Evolutionary conservation across 2,888 invertebrate species (phyloP), one percentile per base, ranked within the genome.

Genomic region (Erebia ligea): DNA sequence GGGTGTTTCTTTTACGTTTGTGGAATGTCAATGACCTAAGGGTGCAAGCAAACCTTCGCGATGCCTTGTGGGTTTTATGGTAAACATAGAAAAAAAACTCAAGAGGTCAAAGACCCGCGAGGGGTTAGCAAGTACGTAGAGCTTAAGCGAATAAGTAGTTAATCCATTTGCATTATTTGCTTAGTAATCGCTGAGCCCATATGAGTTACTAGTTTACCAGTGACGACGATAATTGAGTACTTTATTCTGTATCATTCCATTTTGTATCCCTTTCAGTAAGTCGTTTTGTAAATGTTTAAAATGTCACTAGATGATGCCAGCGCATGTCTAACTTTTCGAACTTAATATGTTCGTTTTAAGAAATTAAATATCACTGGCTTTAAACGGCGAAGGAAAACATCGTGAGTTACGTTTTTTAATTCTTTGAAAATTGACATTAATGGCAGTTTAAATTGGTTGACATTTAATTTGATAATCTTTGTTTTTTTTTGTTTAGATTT

Each of bases 131-230:
- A 64, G 64, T 34, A 15, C 25, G 64, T 50, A 67, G 58, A 69
- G 62, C 63, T 69, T 64, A 71, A 59, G 57, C 70, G 65, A 64
- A 66, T 42, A 68, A 68, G 19, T 42, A 62, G 42, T 61, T 52
- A 61, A 61, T 62, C 48, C 54, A 67, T 57, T 48, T 58, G 67
- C 17, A 10, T 54, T 64, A 17, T 54, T 52, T 64, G 64, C 64
- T 64, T 17, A 64, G 64, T 34, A 48, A 54, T 45, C 25, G 57
- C 19, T 57, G 61, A 66, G 21, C 66, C 66, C 61, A 62, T 63
- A 42, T 25, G 68, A 48, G 19, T 50, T 62, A 61, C 40, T 58
- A 52, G 17, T 61, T 13, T 21, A 13, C 2, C 48, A 62, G 17
- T 59, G 59, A 42, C 40, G 10, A 6, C 40, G 34, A 40, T 15